Percentiles rank a stretch among this genome's conserved stretches.
These are phyloP conservation scores for Epinephelus fuscoguttatus DNA, from an alignment of 2,113 vertebrate genomes.

Conservation along the genomic window DNA sequence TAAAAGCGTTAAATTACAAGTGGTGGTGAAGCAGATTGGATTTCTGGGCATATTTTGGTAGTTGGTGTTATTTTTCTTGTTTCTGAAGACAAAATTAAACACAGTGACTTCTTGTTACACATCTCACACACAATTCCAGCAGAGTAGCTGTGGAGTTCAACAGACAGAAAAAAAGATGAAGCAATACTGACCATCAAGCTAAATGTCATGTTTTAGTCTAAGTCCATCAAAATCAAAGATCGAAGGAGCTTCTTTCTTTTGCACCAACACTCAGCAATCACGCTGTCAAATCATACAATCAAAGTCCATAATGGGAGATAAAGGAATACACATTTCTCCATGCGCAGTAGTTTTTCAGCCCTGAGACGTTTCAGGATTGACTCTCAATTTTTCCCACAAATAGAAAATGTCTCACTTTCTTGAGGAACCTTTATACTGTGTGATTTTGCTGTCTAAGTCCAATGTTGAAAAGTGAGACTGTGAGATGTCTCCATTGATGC, in stretches of 20 bases:
- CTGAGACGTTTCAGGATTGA: neutral
- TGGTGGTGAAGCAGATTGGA: neutral
- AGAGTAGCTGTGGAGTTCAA: neutral
- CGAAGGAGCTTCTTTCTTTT: neutral
- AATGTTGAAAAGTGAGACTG: neutral
- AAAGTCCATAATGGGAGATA: neutral
- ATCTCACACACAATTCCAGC: constrained; percentile 3
- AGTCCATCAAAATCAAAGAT: constrained; percentile 6
- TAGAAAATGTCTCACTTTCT: neutral
- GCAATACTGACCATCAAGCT: neutral
- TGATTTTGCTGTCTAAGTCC: neutral
- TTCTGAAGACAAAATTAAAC: neutral
- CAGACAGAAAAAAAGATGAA: neutral
- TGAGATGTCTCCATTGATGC: neutral
- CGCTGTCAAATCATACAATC: constrained; percentile 1
- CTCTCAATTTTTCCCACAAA: neutral
- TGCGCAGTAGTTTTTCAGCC: neutral
- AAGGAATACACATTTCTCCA: neutral
- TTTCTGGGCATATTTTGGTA: neutral
- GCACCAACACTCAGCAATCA: neutral
- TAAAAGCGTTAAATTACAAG: neutral
- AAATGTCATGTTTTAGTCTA: constrained; percentile 4
- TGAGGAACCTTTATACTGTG: neutral
- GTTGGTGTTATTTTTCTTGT: neutral
- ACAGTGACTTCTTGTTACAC: constrained; percentile 1